Evolutionary conservation across 1,140 invertebrate genomes (phyloP).

Genomic region (Hesperophylax magnus): DNA sequence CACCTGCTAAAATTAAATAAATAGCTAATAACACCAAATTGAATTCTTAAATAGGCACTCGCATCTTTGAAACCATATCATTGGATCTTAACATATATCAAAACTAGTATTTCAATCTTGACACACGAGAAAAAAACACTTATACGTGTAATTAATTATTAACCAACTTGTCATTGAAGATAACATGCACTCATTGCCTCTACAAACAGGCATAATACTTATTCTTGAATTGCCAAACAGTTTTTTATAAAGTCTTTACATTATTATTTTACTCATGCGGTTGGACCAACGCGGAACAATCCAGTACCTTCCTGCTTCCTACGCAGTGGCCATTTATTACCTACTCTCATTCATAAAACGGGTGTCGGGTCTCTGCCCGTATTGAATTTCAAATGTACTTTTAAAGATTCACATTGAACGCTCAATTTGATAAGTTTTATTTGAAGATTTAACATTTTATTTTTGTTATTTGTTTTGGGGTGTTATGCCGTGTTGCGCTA

Average conservation of each 20-base stretch:
- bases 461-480: no score
- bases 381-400: slow-evolving; percentile 14
- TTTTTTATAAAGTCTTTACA: no score
- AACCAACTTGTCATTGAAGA: neutral
- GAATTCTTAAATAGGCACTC: no score
- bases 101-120: no score
- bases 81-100: no score
- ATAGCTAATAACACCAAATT: no score
- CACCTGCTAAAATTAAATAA: no score
- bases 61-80: no score
- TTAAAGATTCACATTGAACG: neutral
- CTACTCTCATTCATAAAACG: slow-evolving; percentile 25
- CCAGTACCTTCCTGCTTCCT: neutral
- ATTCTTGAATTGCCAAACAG: slow-evolving; percentile 21
- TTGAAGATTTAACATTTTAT: no score
- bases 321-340: slow-evolving; percentile 1
- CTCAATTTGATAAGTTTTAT: neutral
- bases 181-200: slow-evolving; percentile 2
- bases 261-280: neutral
- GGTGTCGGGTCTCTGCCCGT: neutral
- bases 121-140: no score
- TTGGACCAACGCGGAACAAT: slow-evolving; percentile 7
- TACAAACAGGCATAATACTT: neutral
- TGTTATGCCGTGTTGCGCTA: no score
- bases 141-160: neutral